A percentile compares a stretch with the other conserved stretches of the same genome.
Evolutionary conservation across 2,888 invertebrate genomes (phyloP).

Genomic region (Copidosoma aretas): DNA sequence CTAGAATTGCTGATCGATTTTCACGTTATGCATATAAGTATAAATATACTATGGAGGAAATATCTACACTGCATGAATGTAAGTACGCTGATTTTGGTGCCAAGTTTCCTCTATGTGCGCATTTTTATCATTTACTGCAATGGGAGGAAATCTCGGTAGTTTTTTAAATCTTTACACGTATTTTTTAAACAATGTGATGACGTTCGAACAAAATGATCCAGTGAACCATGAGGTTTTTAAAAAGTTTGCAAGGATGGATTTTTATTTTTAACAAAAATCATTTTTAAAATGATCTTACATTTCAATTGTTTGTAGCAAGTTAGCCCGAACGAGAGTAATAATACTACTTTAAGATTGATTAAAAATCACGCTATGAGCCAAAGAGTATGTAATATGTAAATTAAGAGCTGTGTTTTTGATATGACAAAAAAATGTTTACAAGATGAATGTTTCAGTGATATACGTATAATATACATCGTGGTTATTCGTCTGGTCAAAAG

Average conservation of each 20-base stretch:
- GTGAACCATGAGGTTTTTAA: conserved; percentile 27
- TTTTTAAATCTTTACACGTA: conserved; percentile 42
- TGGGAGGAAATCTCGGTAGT: conserved; percentile 37
- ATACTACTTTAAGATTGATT: conserved; percentile 24
- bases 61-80: conserved; percentile 26
- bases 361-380: conserved; percentile 35
- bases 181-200: conserved; percentile 39
- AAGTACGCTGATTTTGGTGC: conserved; percentile 33
- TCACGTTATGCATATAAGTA: background rate
- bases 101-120: conserved; percentile 31
- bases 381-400: conserved; percentile 30
- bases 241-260: conserved; percentile 22
- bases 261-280: conserved; percentile 28
- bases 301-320: conserved; percentile 13
- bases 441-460: conserved; percentile 30
- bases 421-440: conserved; percentile 11
- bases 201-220: conserved; percentile 20
- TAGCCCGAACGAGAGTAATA: background rate
- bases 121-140: conserved; percentile 26
- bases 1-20: conserved; percentile 17
- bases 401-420: conserved; percentile 32
- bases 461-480: background rate
- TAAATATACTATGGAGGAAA: conserved; percentile 16
- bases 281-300: conserved; percentile 33
- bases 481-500: no score